Conservation (phyloP, 1,140 invertebrate genomes). For the Pentalonia nigronervosa region DNA sequence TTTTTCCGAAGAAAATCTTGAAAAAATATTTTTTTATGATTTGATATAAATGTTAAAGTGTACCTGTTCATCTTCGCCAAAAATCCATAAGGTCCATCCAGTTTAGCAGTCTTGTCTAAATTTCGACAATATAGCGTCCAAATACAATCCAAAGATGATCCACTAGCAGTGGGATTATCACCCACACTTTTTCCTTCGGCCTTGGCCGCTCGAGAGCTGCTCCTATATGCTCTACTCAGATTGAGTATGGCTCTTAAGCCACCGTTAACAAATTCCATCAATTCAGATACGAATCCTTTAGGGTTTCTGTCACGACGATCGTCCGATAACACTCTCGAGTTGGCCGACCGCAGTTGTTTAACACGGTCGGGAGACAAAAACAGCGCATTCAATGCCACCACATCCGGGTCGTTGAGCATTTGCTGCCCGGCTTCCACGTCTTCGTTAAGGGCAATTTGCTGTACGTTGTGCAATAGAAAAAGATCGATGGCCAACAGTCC, state of each 20-base stretch:
- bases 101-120: slow-evolving; percentile 68
- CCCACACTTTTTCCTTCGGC: slow-evolving; percentile 58
- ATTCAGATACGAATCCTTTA: slow-evolving; percentile 65
- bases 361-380: slow-evolving; percentile 67
- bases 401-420: slow-evolving; percentile 68
- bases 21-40: background rate
- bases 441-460: slow-evolving; percentile 68
- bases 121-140: slow-evolving; percentile 72
- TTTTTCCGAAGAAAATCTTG: background rate
- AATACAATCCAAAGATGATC: slow-evolving; percentile 68
- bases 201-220: slow-evolving; percentile 62
- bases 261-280: slow-evolving; percentile 68
- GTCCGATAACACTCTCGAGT: slow-evolving; percentile 58
- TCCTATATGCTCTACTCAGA: slow-evolving; percentile 68
- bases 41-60: slow-evolving; percentile 57
- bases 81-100: slow-evolving; percentile 69
- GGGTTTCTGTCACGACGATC: slow-evolving; percentile 53
- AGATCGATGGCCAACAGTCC: slow-evolving; percentile 70
- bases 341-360: slow-evolving; percentile 61
- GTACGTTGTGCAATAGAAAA: slow-evolving; percentile 70
- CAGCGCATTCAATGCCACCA: slow-evolving; percentile 68
- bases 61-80: slow-evolving; percentile 72
- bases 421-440: slow-evolving; percentile 64
- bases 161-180: slow-evolving; percentile 46
- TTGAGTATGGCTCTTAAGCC: slow-evolving; percentile 69